Evolutionary conservation across 2,797 vertebrate genomes (phyloP), one percentile per base, ranked within the genome.

Genomic region (Hypotaenidia philippensis): DNA sequence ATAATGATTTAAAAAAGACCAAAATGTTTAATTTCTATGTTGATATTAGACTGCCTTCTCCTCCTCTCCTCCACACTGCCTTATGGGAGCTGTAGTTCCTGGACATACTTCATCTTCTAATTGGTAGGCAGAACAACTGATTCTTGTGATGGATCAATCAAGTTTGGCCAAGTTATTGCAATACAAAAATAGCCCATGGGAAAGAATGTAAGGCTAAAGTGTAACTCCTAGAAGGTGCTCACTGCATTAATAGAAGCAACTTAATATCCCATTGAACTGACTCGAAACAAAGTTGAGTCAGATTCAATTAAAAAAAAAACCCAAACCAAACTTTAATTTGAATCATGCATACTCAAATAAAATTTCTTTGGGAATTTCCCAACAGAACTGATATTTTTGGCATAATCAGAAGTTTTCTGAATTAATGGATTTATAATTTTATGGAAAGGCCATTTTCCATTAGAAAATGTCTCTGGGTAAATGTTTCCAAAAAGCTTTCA

Each of bases 371-470:
- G 38, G 16, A 78, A 66, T 90, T 93, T 88, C 49, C 59, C 40
- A 79, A 29, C 64, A 72, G 55, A 63, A 40, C 52, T 75, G 66
- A 50, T 56, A 74, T 66, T 95, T 91, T 92, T 86, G 59, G 70
- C 72, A 93, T 59, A 47, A 93, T 78, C 41, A 64, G 18, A 80
- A 34, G 27, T 76, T 69, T 87, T 90, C 25, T 75, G 19, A 83
- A 65, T 92, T 68, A 65, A 27, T 75, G 11, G 29, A 66, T 81
- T 83, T 85, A 71, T 68, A 53, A 79, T 79, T 44, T 69, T 70
- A 87, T 60, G 40, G 84, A 93, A 93, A 88, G 64, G 92, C 31
- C 21, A 19, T 72, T 95, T 89, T 66, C 74, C 60, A 84, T 47
- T 77, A 91, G 36, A 82, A 96, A 84, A 91, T 0, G 4, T 21